Evolutionary conservation across 2,888 invertebrate genomes (phyloP), one percentile per base, ranked within the genome.

Genomic region (Deilephila elpenor): DNA sequence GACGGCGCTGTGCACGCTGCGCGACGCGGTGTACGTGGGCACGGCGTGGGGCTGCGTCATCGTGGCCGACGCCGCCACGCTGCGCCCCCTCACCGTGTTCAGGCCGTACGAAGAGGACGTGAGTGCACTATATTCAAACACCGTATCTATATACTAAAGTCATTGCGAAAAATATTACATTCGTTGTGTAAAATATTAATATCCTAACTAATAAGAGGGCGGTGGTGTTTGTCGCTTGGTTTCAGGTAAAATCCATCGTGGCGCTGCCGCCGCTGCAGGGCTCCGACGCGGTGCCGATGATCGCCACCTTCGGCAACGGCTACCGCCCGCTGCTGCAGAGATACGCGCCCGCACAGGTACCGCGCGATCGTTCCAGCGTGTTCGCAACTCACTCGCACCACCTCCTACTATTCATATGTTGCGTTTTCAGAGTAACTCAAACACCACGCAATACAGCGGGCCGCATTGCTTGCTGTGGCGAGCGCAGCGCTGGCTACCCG

Each of bases 11-110:
- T 96, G 96, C 71, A 95, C 96, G 53, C 91, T 97, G 73, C 95
- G 96, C 53, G 95, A 96, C 51, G 96, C 97, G 83, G 93, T 99
- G 60, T 98, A 98, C 89, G 97, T 98, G 76, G 99, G 99, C 67
- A 99, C 99, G 0, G 98, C 98, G 8, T 98, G 98, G 97, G 99
- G 99, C 34, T 98, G 98, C 88, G 93, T 99, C 67, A 97, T 99
- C 72, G 97, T 99, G 7, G 98, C 98, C 0, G 98, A 98, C 88
- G 96, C 97, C 25, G 94, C 95, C 74, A 96, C 97, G 0, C 95
- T 99, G 80, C 94, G 98, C 3, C 99, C 99, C 0, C 96, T 98
- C 74, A 98, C 98, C 5, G 97, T 99, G n/a, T 98, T 98, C 94
- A 95, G 98, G 59, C 98, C 98, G 0, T 98, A 98, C 85, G 97